Conservation (phyloP, 2,888 invertebrate genomes). For the Drosophila pseudotalamancana region DNA sequence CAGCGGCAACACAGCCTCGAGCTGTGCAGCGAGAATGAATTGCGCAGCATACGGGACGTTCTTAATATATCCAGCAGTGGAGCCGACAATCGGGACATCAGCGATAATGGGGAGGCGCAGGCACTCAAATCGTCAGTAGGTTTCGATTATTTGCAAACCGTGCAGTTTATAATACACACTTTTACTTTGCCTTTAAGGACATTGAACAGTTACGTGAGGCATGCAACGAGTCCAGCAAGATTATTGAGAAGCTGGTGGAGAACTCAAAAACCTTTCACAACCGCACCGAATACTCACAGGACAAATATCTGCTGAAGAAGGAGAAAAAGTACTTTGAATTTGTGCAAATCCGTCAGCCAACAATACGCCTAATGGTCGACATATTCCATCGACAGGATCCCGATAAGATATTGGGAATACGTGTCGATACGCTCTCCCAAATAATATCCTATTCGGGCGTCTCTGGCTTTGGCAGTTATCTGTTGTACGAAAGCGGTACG, state of each 20-base stretch:
- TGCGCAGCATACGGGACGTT: constrained; percentile 87
- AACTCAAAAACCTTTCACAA: constrained; percentile 95
- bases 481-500: constrained; percentile 95
- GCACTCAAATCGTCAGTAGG: constrained; percentile 87
- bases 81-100: constrained; percentile 92
- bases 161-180: background rate
- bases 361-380: constrained; percentile 91
- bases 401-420: constrained; percentile 89
- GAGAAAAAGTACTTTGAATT: constrained; percentile 96
- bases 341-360: constrained; percentile 91
- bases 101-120: constrained; percentile 90
- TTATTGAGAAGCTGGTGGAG: constrained; percentile 93
- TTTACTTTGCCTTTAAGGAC: constrained; percentile 85
- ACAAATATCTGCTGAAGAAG: constrained; percentile 97
- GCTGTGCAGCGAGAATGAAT: constrained; percentile 85
- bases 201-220: constrained; percentile 91
- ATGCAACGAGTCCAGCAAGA: constrained; percentile 90
- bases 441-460: constrained; percentile 93
- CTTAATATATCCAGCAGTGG: constrained; percentile 89
- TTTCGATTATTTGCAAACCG: background rate
- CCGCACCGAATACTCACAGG: constrained; percentile 96
- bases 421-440: constrained; percentile 95
- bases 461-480: constrained; percentile 90
- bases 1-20: constrained; percentile 86
- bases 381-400: constrained; percentile 93